Evolutionary conservation across 2,888 invertebrate species (phyloP).

Genomic region (Oxyteleia sp.): DNA sequence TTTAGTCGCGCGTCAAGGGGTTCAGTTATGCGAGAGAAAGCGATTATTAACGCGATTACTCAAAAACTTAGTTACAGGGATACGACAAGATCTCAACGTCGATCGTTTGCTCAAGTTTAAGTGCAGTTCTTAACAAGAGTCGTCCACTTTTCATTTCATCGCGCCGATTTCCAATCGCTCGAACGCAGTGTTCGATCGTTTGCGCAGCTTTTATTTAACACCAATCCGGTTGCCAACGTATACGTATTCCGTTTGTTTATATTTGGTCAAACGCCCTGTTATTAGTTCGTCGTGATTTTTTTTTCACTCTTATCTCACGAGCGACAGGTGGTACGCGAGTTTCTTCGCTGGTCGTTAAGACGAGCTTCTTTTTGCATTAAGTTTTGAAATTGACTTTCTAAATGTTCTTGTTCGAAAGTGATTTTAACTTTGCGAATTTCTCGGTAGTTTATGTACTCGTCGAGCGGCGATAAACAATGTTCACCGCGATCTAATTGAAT

Average conservation of each 20-base stretch:
- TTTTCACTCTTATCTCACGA: slow-evolving; percentile 6
- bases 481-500: slow-evolving; percentile 23
- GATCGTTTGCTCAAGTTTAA: slow-evolving; percentile 39
- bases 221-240: slow-evolving; percentile 16
- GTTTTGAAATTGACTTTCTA: slow-evolving; percentile 53
- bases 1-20: slow-evolving; percentile 22
- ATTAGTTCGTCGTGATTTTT: not conserved
- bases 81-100: not conserved
- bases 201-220: not conserved
- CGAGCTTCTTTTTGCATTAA: slow-evolving; percentile 24
- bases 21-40: slow-evolving; percentile 65
- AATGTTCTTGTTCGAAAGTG: slow-evolving; percentile 33
- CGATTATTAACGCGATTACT: slow-evolving; percentile 62
- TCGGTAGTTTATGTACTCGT: slow-evolving; percentile 11
- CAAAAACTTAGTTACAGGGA: slow-evolving; percentile 29
- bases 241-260: slow-evolving; percentile 11
- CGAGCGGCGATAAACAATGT: slow-evolving; percentile 17
- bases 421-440: slow-evolving; percentile 12
- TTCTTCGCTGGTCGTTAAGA: slow-evolving; percentile 14
- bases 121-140: slow-evolving; percentile 26
- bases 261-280: not conserved
- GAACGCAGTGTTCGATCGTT: no score
- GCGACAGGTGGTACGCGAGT: slow-evolving; percentile 44
- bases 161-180: slow-evolving; percentile 33
- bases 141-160: slow-evolving; percentile 56